Evolutionary conservation across 2,888 invertebrate genomes (phyloP).

Genomic region (Drosophila parthenogenetica): DNA sequence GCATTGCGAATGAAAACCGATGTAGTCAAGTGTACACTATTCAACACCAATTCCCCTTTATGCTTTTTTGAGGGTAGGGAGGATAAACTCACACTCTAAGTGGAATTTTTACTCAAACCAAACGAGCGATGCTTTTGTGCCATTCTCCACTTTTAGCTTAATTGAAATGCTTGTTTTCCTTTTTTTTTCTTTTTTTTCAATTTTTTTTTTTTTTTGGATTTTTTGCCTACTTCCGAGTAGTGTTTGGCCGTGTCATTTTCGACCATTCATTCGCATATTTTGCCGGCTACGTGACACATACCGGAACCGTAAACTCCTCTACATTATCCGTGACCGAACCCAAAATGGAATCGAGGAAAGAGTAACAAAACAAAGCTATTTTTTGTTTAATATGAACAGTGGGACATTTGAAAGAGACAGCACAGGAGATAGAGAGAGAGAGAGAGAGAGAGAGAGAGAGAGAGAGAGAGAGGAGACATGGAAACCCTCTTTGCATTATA

Average conservation of each 20-base stretch:
- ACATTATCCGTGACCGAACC: slow-evolving; percentile 19
- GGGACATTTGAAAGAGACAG: slow-evolving; percentile 29
- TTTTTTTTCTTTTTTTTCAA: slow-evolving; percentile 11
- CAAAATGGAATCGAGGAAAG: slow-evolving; percentile 17
- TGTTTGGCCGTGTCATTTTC: slow-evolving; percentile 61
- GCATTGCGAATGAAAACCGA: slow-evolving; percentile 66
- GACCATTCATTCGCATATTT: slow-evolving; percentile 65
- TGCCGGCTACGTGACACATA: slow-evolving; percentile 69
- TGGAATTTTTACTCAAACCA: neutral
- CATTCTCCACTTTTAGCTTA: slow-evolving; percentile 58
- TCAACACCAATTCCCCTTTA: slow-evolving; percentile 5
- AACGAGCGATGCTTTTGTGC: slow-evolving; percentile 2
- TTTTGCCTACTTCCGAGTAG: slow-evolving; percentile 45
- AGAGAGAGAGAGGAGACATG: neutral
- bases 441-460: slow-evolving; percentile 9
- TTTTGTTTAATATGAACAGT: slow-evolving; percentile 67
- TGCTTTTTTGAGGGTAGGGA: too few species aligned
- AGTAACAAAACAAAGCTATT: slow-evolving; percentile 71
- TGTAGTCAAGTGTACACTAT: slow-evolving; percentile 22
- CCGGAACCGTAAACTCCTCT: slow-evolving; percentile 25
- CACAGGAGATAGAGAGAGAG: neutral
- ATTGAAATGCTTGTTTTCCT: slow-evolving; percentile 66
- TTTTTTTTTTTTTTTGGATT: neutral
- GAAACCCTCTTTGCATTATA: slow-evolving; percentile 64
- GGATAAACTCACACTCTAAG: slow-evolving; percentile 25